These are phyloP conservation scores for Aplocera efformata DNA, from an alignment of 2,888 invertebrate species.

Conservation along the genomic window DNA sequence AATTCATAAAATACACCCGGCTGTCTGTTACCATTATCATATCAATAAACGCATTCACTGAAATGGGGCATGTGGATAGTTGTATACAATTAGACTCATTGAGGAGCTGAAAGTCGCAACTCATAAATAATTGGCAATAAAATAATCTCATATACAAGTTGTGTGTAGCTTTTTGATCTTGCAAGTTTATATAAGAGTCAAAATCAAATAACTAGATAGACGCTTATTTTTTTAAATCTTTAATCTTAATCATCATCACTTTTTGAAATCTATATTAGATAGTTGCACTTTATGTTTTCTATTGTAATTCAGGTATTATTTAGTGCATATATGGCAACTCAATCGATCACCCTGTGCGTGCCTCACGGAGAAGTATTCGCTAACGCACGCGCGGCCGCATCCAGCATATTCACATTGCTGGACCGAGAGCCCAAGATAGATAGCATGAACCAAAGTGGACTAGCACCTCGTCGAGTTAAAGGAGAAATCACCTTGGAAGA, in stretches of 20 bases:
- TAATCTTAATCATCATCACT: too few species aligned
- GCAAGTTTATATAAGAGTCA: too few species aligned
- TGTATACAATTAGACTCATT: conserved; percentile 57
- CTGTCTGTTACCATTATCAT: background rate
- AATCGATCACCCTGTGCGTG: conserved; percentile 87
- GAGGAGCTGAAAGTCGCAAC: conserved; percentile 59
- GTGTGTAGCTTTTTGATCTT: too few species aligned
- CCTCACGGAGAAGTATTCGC: conserved; percentile 88
- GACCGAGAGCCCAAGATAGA: conserved; percentile 87
- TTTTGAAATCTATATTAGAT: too few species aligned
- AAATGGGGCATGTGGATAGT: conserved; percentile 4
- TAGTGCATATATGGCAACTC: conserved; percentile 87
- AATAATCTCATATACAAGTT: conserved; percentile 3
- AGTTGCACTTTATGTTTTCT: conserved; percentile 5
- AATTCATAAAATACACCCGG: background rate
- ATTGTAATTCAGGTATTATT: conserved; percentile 82
- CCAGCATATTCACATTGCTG: conserved; percentile 85
- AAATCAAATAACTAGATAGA: too few species aligned
- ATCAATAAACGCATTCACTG: conserved; percentile 10
- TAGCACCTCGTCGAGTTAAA: conserved; percentile 76
- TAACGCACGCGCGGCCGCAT: conserved; percentile 86
- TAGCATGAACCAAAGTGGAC: conserved; percentile 81
- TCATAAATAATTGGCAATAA: conserved; percentile 7
- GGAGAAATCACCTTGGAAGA: conserved; percentile 86
- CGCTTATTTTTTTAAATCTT: too few species aligned